phyloP scores from a whole-genome alignment of 1,140 invertebrate species.

The Lamellibrachia luymesi region DNA sequence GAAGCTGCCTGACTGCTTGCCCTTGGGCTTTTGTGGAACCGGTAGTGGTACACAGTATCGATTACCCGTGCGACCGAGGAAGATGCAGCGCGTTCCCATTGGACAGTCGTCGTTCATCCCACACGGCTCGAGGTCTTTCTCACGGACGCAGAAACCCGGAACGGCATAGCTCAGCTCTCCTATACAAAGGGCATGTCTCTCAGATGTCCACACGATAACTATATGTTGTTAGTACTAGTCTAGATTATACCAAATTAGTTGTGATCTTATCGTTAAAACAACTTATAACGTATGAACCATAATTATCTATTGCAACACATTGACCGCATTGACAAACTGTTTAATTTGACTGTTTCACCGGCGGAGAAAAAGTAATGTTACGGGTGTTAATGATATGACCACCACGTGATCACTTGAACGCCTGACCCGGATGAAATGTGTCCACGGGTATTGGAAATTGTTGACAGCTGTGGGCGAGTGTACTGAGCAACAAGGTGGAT shows the following conservation, averaged over 20 bases:
- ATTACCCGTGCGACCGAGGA: constrained; percentile 24
- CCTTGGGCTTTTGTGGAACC: neutral
- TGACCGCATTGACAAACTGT: too few species aligned
- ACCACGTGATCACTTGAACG: too few species aligned
- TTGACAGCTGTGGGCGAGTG: too few species aligned
- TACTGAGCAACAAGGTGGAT: too few species aligned
- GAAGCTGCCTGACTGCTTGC: neutral
- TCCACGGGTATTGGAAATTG: too few species aligned
- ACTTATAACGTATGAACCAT: too few species aligned
- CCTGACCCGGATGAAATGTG: too few species aligned
- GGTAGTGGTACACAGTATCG: constrained; percentile 20
- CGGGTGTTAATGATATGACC: too few species aligned
- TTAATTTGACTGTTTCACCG: too few species aligned
- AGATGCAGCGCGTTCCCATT: constrained; percentile 9
- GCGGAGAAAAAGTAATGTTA: too few species aligned
- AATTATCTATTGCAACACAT: too few species aligned
- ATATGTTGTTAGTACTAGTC: neutral
- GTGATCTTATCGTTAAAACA: too few species aligned
- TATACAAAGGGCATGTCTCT: neutral
- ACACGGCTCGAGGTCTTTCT: constrained; percentile 25
- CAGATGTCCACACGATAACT: neutral
- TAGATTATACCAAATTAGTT: neutral
- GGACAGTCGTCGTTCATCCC: constrained; percentile 17
- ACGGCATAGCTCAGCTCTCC: constrained; percentile 11
- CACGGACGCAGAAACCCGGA: constrained; percentile 26